Base-by-base conservation (phyloP, 1,140 invertebrate species). In the Druon quercuslanigerum region DNA sequence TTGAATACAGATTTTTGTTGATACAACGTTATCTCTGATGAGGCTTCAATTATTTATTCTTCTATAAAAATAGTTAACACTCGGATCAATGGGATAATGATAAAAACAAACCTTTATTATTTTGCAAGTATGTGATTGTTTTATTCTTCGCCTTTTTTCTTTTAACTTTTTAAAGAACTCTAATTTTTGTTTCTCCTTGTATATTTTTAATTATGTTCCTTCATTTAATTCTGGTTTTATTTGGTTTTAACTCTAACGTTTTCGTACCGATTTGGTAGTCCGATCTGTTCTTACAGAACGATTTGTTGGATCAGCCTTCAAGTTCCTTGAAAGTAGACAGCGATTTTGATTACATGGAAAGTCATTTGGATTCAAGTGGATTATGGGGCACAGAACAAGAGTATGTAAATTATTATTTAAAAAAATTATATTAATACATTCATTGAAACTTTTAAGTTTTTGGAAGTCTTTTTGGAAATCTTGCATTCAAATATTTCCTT, bases 301-400 rank as follows among this genome's bases (percentile, higher is more conserved):
- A 78, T 81, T 74, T 84, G 66, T 66, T 84, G 73, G 83, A 85
- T 70, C 79, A 46, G 40, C 40, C 85, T 16, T 78, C 84, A 73
- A 84, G 80, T 79, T 84, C 82, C 70, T 79, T 87, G 70, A 46
- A 46, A 46, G 76, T 83, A 25, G 82, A 85, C 56, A 79, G 77
- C 83, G 87, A 89, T 75, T 89, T 87, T 74, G 83, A 84, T 80
- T 88, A 88, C 73, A 77, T 84, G 75, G 83, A 88, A 66, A 78
- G 77, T 14, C 79, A 75, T 50, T 52, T 82, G 54, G 83, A 87
- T 72, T 75, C 81, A 51, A 81, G 78, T 73, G 82, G 80, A 60
- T 57, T 88, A 33, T 88, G 87, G 88, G 87, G 77, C 70, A 86
- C 81, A 13, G 87, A 89, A 78, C 81, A 89, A 71, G 84, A 88